Evolutionary conservation across 2,888 invertebrate species (phyloP).

Genomic region (Megastigmus dorsalis): DNA sequence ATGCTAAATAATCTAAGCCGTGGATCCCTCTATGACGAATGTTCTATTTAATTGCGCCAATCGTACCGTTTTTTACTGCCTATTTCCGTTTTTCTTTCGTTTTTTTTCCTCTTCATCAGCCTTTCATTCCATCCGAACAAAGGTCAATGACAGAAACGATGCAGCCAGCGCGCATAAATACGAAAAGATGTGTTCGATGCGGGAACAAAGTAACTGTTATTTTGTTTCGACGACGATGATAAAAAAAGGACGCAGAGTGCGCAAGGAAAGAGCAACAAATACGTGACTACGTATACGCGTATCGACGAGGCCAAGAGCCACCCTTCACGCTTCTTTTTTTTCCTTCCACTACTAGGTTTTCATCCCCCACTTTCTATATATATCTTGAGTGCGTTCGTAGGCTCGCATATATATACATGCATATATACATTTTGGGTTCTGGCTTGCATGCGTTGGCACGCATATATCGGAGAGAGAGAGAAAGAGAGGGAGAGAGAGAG

Average conservation of each 20-base stretch:
- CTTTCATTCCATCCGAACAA: neutral
- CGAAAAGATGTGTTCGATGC: slow-evolving; percentile 14
- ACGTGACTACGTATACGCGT: slow-evolving; percentile 39
- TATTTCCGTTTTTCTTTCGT: slow-evolving; percentile 1
- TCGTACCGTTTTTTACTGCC: neutral
- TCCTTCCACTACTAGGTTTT: slow-evolving; percentile 51
- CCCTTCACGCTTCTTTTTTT: slow-evolving; percentile 50
- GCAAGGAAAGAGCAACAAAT: slow-evolving; percentile 27
- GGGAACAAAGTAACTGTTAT: slow-evolving; percentile 5
- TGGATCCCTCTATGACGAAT: slow-evolving; percentile 30
- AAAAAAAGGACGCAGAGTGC: slow-evolving; percentile 2
- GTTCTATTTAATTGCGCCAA: slow-evolving; percentile 32
- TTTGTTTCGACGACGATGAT: too few species aligned
- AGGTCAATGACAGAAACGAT: slow-evolving; percentile 12
- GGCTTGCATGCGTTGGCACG: slow-evolving; percentile 71
- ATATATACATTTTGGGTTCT: slow-evolving; percentile 58
- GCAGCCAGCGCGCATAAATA: slow-evolving; percentile 5
- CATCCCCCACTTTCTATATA: slow-evolving; percentile 43
- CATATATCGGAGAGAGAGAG: slow-evolving; percentile 59
- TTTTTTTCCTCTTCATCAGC: neutral
- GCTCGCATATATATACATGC: too few species aligned
- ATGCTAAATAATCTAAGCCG: slow-evolving; percentile 16
- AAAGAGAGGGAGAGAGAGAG: too few species aligned
- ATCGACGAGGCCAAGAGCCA: slow-evolving; percentile 24
- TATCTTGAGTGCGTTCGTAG: slow-evolving; percentile 53